A percentile compares a stretch with the other conserved stretches of the same genome.
These are phyloP conservation scores for Anoncus sp. DNA, from an alignment of 2,888 invertebrate species.

Conservation along the genomic window DNA sequence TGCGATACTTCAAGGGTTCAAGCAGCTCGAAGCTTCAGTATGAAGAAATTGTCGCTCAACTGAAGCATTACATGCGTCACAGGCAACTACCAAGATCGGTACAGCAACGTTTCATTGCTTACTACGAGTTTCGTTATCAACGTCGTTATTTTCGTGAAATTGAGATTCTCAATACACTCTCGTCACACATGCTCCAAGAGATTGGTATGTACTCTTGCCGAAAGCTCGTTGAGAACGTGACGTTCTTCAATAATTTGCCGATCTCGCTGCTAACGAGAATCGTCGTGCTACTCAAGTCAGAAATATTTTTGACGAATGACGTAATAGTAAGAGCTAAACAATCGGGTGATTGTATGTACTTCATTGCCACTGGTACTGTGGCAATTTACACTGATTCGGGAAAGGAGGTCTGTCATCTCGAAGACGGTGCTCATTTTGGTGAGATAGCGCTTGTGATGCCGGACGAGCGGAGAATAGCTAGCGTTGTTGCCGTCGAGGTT, in stretches of 20 bases:
- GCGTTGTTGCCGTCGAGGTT: constrained; percentile 81
- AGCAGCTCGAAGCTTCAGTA: constrained; percentile 78
- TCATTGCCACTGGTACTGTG: constrained; percentile 85
- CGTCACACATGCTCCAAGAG: constrained; percentile 82
- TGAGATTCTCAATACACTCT: constrained; percentile 77
- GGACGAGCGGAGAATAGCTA: constrained; percentile 79
- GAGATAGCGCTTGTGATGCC: constrained; percentile 82
- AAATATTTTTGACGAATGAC: constrained; percentile 85
- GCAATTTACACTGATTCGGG: constrained; percentile 84
- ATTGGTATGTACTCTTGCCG: constrained; percentile 85
- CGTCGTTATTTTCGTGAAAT: constrained; percentile 76
- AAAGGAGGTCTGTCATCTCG: constrained; percentile 81
- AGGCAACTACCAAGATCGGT: constrained; percentile 75
- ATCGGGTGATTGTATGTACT: constrained; percentile 85
- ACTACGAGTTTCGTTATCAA: constrained; percentile 79
- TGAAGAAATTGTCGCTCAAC: constrained; percentile 74
- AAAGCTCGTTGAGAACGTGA: constrained; percentile 85
- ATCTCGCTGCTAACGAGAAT: constrained; percentile 83
- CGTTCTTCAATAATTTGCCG: constrained; percentile 85
- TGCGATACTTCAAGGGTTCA: constrained; percentile 75
- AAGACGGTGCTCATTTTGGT: constrained; percentile 83
- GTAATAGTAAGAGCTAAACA: constrained; percentile 84
- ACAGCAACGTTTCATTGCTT: constrained; percentile 75
- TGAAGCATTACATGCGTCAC: constrained; percentile 79
- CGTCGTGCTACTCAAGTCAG: constrained; percentile 83